Evolutionary conservation across 2,888 invertebrate genomes (phyloP), one percentile per base, ranked within the genome.

Genomic region (Nomada hirtipes): DNA sequence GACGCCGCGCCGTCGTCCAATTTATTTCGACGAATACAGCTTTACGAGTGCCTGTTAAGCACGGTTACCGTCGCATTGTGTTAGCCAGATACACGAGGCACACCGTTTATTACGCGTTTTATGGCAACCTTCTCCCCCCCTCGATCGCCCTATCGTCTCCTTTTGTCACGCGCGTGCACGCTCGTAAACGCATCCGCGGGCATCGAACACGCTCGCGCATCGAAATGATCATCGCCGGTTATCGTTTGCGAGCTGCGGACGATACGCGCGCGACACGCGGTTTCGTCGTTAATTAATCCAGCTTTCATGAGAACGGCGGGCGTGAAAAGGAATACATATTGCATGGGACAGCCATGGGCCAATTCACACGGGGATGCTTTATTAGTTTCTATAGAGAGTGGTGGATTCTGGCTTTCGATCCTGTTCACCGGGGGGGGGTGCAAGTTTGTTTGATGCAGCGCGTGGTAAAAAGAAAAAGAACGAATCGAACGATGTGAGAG

Each of bases 21-120:
- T 88, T 88, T 87, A 88, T 87, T 84, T 84, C 70, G 29, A 69
- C 68, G 75, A 55, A 50, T 77, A 73, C 80, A 80, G 73, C 60
- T 87, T 87, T 85, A 83, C 85, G 84, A 76, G 79, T 79, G 76
- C 53, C 84, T 76, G 83, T 84, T 83, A 84, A 79, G 65, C 84
- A 65, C 76, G 76, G 69, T 83, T 71, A 59, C 76, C 72, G 52
- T 73, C 65, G 52, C 79, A 82, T 88, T 87, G 88, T 84, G 84
- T 88, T 87, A 88, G 79, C 82, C 83, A 79, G 79, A 87, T 84
- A 85, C 87, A 68, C 83, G 68, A 20, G 15, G 53, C 65, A 80
- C 36, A 36, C 60, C 88, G 85, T 89, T 88, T 88, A 88, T 88
- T 88, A 72, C 82, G 47, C 76, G 78, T 74, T 84, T 84, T 83